These are phyloP conservation scores for Thyatira batis DNA, from an alignment of 2,888 invertebrate species.

Conservation along the genomic window DNA sequence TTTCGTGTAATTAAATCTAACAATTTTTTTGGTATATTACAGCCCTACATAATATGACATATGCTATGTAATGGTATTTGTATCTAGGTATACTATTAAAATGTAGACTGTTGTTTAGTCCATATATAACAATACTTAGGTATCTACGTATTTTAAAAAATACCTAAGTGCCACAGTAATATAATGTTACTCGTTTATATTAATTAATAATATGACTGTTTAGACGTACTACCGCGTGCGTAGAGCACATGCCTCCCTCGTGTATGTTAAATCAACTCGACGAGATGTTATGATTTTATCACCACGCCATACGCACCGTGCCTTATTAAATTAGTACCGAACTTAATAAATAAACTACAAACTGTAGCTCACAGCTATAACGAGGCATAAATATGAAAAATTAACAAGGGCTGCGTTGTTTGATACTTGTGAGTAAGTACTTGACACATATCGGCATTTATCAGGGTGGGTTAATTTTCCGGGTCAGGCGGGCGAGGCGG, in stretches of 20 bases:
- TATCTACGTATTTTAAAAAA: neutral
- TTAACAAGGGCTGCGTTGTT: conserved; percentile 23
- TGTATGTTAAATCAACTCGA: neutral
- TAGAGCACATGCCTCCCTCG: neutral
- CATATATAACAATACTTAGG: neutral
- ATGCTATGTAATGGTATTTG: too few species aligned
- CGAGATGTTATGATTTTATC: neutral
- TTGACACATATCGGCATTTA: conserved; percentile 68
- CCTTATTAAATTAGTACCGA: neutral
- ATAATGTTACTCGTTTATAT: neutral
- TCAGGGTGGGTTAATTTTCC: conserved; percentile 69
- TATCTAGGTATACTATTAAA: too few species aligned
- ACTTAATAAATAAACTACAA: neutral
- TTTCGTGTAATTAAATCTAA: too few species aligned
- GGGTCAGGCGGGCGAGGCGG: conserved; percentile 49
- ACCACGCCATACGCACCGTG: neutral
- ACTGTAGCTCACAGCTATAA: neutral
- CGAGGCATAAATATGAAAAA: conserved; percentile 9
- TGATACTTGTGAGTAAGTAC: conserved; percentile 46
- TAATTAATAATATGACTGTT: neutral
- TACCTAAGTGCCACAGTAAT: too few species aligned
- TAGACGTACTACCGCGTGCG: neutral
- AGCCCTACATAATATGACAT: too few species aligned
- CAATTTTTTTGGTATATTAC: too few species aligned
- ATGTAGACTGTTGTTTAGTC: neutral